phyloP scores from a whole-genome alignment of 2,797 vertebrate species.

The Psittacula derbiana region DNA sequence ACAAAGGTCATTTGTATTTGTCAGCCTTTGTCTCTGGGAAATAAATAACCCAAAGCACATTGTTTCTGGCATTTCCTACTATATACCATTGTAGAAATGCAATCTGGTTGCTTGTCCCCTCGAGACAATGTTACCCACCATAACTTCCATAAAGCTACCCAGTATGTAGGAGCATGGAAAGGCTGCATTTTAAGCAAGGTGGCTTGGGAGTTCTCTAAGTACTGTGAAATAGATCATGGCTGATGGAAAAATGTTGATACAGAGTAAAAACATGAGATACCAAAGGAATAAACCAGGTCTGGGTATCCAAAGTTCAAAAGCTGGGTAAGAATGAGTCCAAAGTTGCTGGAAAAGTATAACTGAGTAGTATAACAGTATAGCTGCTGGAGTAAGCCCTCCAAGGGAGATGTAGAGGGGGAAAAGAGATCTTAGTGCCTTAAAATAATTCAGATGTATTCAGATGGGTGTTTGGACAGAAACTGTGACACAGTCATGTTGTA shows the following conservation, averaged over 20 bases:
- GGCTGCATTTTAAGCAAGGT: background rate
- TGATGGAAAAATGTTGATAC: background rate
- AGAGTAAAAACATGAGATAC: background rate
- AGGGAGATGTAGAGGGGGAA: background rate
- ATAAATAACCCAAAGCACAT: background rate
- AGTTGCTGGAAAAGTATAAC: background rate
- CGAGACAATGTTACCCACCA: background rate
- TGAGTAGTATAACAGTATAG: background rate
- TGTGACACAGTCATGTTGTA: background rate
- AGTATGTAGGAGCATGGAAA: background rate
- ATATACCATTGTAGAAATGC: background rate
- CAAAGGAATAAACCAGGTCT: background rate
- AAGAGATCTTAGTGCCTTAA: background rate
- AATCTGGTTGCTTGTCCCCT: background rate
- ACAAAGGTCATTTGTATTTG: background rate
- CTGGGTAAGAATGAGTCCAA: background rate
- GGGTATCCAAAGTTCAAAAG: background rate
- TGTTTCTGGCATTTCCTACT: background rate
- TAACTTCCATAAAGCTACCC: background rate
- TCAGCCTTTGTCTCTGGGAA: background rate
- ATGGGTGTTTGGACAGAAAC: background rate
- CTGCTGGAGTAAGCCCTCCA: background rate
- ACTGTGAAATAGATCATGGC: background rate
- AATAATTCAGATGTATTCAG: background rate
- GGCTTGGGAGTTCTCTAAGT: background rate